Base-by-base conservation (phyloP, 35 echinoderm and acorn worm genomes). In the Eucidaris tribuloides region DNA sequence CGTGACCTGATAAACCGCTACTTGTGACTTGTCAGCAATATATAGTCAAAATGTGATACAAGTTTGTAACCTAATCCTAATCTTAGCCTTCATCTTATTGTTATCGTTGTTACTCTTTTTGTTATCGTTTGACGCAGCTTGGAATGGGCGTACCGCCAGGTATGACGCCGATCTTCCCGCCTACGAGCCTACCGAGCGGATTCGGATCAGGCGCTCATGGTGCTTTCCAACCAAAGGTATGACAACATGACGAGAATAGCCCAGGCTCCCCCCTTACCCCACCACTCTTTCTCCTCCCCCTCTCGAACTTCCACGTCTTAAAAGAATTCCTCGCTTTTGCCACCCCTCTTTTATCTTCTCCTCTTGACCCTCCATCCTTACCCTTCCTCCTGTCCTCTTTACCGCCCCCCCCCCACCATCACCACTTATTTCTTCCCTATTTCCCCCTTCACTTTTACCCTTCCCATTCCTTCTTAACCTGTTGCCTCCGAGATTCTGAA, bases 191-290 rank as follows among this genome's bases (percentile, higher is more conserved):
- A 77, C 76, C 85, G 25, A 81, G 76, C 52, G 77, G 85, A 42
- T 88, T 88, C 55, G 85, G 85, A 2, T 88, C 85, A 48, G 85
- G 85, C 20, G 80, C 60, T 40, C 80, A 83, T 46, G 80, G 80
- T 60, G 85, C 85, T 7, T 88, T 88, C 77, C 85, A 88, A 65
- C 85, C 85, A 41, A 88, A 88, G 85, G 85, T 88, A 88, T 7
- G 24, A 30, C 23, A 9, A 30, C 27, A 57, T 31, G 33, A n/a
- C n/a, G n/a, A n/a, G n/a, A n/a, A n/a, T n/a, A n/a, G n/a, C n/a
- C n/a, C n/a, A n/a, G n/a, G n/a, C n/a, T n/a, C n/a, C n/a, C n/a
- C n/a, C n/a, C n/a, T n/a, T 64, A 23, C 30, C 35, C 4, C 29
- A 7, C 6, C 7, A 63, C 60, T 13, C 60, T 31, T 13, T 13